A percentile compares a stretch with the other conserved stretches of the same genome.
Evolutionary conservation across 2,113 vertebrate species (phyloP).

Genomic region (Enhydra lutris): DNA sequence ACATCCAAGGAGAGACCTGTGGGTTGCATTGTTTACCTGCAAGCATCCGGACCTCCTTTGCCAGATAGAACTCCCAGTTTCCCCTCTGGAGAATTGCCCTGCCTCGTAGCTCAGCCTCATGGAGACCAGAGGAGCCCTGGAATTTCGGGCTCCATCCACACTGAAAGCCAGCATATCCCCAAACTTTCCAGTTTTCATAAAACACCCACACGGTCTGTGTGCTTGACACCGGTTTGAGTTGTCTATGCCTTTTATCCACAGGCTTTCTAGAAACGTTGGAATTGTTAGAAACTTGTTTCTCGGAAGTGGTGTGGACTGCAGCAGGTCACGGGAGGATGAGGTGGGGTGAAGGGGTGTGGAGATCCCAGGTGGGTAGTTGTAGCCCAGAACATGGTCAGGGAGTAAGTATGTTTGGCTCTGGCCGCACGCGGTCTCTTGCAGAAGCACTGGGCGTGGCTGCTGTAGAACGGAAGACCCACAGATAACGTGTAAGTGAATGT

Average conservation of each 20-base stretch:
- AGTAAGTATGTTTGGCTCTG: fast-evolving
- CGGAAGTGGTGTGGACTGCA: too few relatives aligned
- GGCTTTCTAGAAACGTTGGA: not conserved
- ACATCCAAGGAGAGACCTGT: not conserved
- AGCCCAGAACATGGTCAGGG: not conserved
- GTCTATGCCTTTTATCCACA: not conserved
- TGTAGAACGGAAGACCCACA: too few relatives aligned
- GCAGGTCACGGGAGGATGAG: not conserved
- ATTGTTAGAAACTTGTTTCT: not conserved
- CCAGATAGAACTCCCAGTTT: too few relatives aligned
- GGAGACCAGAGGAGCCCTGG: too few relatives aligned
- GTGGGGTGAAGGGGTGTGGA: not conserved
- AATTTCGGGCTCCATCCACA: not conserved
- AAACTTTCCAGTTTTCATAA: too few relatives aligned
- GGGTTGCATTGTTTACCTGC: not conserved
- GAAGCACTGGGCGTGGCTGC: fast-evolving
- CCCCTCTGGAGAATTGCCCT: not conserved
- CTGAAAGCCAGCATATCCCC: fast-evolving
- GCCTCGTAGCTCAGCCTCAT: not conserved
- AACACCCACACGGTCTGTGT: not conserved
- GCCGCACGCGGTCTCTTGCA: not conserved
- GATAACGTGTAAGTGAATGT: not conserved
- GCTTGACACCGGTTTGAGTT: not conserved
- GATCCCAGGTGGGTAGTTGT: not conserved
- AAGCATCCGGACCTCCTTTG: not conserved